Evolutionary conservation across 2,888 invertebrate genomes (phyloP).

Genomic region (Stenoptilia bipunctidactyla): DNA sequence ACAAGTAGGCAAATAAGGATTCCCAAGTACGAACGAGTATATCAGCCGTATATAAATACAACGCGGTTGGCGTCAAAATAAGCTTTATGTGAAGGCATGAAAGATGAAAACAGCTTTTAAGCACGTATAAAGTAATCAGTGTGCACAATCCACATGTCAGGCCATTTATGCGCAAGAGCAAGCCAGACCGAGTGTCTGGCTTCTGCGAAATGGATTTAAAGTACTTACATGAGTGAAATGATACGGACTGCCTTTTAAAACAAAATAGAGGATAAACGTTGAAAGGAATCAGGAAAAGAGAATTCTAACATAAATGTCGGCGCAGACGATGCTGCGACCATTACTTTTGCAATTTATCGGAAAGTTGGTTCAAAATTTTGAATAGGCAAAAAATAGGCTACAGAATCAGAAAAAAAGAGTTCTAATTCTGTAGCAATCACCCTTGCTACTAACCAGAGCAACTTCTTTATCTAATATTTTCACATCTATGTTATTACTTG

Average conservation of each 20-base stretch:
- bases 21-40: not conserved
- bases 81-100: not conserved
- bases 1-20: conserved; percentile 29
- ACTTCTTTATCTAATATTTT: no score
- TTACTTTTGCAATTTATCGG: not conserved
- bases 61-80: not conserved
- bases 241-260: not conserved
- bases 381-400: not conserved
- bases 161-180: conserved; percentile 13
- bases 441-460: no score
- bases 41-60: not conserved
- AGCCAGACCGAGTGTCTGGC: conserved; percentile 53
- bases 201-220: conserved; percentile 28
- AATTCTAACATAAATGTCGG: no score
- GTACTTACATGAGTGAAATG: not conserved
- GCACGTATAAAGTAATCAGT: conserved; percentile 15
- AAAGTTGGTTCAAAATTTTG: not conserved
- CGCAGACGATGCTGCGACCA: no score
- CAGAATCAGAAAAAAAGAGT: not conserved
- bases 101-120: not conserved
- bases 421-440: no score
- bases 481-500: conserved; percentile 3
- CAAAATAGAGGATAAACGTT: not conserved
- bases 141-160: conserved; percentile 14
- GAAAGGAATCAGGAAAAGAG: no score